These are phyloP conservation scores for Campopleginae sp. DNA, from an alignment of 2,888 invertebrate genomes.

Conservation along the genomic window DNA sequence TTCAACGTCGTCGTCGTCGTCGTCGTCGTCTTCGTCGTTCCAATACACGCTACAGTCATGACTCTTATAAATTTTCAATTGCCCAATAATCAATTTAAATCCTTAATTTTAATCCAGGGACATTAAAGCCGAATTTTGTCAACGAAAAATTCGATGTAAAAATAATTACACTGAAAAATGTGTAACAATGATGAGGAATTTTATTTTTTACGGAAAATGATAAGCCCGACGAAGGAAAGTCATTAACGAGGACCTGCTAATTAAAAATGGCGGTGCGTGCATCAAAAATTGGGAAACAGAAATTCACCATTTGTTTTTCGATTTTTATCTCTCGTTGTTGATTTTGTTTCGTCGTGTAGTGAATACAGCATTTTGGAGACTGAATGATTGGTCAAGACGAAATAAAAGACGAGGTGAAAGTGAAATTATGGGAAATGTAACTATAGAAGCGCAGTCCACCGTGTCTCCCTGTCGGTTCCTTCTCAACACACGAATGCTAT, in stretches of 20 bases:
- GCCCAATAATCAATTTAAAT: background rate
- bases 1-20: constrained; percentile 51
- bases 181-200: background rate
- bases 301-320: too few species aligned
- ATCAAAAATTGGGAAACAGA: too few species aligned
- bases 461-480: constrained; percentile 19
- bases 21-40: constrained; percentile 26
- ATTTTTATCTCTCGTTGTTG: too few species aligned
- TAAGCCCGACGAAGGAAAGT: too few species aligned
- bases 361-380: background rate
- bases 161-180: too few species aligned
- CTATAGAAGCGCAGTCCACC: constrained; percentile 3
- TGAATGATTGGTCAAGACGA: background rate
- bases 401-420: background rate
- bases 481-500: background rate
- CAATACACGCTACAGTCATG: constrained; percentile 11
- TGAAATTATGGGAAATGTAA: background rate
- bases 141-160: too few species aligned
- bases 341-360: too few species aligned
- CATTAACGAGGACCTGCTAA: too few species aligned
- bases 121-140: background rate
- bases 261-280: too few species aligned
- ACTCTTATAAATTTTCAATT: constrained; percentile 11
- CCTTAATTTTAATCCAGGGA: background rate
- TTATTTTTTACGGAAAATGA: background rate